phyloP scores from a whole-genome alignment of 1,140 invertebrate species.

The Zeugodacus cucurbitae region DNA sequence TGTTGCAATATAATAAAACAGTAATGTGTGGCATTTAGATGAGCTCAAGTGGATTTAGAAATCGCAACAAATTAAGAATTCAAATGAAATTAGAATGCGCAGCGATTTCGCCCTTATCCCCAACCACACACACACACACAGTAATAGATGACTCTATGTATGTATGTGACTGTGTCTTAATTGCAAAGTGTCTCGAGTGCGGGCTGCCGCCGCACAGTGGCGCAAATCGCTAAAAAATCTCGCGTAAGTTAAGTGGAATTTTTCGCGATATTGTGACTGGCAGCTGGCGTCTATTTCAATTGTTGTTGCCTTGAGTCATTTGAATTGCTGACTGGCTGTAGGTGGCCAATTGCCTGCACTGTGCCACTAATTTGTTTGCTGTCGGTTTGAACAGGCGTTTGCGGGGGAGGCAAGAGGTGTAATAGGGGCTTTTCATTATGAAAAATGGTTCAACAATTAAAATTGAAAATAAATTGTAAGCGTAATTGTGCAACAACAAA shows the following conservation, averaged over 20 bases:
- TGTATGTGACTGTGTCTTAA: neutral
- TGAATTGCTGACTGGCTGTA: neutral
- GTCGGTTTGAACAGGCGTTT: too few relatives aligned
- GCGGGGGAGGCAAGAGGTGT: too few relatives aligned
- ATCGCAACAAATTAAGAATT: slow-evolving; percentile 28
- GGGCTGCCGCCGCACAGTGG: neutral
- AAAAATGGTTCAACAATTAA: slow-evolving; percentile 20
- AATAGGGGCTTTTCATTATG: neutral
- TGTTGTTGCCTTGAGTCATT: neutral
- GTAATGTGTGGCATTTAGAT: slow-evolving; percentile 2
- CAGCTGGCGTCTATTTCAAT: neutral
- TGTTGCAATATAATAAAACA: too few relatives aligned
- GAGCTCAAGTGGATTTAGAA: slow-evolving; percentile 34
- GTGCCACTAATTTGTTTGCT: too few relatives aligned
- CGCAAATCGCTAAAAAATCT: neutral
- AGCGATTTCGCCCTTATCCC: neutral
- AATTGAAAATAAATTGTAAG: slow-evolving; percentile 25
- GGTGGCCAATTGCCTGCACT: neutral
- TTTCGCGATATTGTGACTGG: neutral
- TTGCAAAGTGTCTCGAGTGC: neutral
- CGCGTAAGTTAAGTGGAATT: slow-evolving; percentile 1
- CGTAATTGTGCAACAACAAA: slow-evolving; percentile 14
- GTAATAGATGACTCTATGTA: too few relatives aligned
- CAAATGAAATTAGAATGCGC: neutral
- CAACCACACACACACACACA: too few relatives aligned